These are phyloP conservation scores for Hormiphora californensis DNA, from an alignment of 37 sponge, comb jelly and placozoan species.

Conservation along the genomic window DNA sequence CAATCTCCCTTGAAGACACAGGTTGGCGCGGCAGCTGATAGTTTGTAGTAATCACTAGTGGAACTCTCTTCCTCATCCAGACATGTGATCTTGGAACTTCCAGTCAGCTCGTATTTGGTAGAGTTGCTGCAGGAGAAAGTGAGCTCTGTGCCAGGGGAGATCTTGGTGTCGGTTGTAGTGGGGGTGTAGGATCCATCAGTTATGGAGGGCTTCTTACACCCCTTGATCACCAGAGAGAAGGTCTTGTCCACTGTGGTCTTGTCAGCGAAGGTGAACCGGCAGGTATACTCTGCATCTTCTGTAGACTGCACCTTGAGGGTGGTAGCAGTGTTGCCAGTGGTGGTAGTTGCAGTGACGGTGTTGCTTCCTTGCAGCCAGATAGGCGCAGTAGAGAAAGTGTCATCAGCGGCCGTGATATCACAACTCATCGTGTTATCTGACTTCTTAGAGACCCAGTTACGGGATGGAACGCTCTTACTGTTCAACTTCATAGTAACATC, in stretches of 20 bases:
- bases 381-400: neutral
- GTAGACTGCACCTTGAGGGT: neutral
- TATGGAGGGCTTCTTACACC: neutral
- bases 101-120: neutral
- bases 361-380: too few species aligned
- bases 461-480: neutral
- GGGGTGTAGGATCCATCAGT: neutral
- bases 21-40: neutral
- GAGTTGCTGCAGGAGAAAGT: neutral
- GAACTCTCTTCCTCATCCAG: neutral
- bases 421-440: neutral
- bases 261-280: neutral
- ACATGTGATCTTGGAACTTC: neutral
- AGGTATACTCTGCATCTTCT: neutral
- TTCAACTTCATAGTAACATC: neutral
- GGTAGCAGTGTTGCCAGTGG: neutral
- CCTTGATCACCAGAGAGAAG: slow-evolving; percentile 15
- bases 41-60: neutral
- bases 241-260: neutral
- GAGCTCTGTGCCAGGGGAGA: neutral
- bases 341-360: too few species aligned
- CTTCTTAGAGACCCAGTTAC: neutral
- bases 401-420: neutral
- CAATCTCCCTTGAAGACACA: neutral
- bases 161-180: neutral